Evolutionary conservation across 2,797 vertebrate genomes (phyloP).

Genomic region (Diglossa cyanea): DNA sequence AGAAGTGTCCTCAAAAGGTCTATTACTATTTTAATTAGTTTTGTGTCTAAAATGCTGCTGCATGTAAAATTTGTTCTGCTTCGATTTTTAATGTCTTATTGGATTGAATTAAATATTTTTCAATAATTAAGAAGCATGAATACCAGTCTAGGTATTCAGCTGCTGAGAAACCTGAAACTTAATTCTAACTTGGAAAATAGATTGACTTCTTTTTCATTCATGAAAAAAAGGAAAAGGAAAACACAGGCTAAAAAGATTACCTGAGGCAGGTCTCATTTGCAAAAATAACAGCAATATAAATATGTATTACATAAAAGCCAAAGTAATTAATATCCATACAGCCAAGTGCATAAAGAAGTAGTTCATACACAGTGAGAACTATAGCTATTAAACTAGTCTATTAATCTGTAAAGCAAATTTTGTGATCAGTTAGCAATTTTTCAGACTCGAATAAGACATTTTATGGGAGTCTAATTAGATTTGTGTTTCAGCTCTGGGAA

Average conservation of each 20-base stretch:
- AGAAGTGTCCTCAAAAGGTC: not conserved
- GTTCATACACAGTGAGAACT: not conserved
- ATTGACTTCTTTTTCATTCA: not conserved
- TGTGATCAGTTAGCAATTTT: constrained; percentile 32
- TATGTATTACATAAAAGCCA: not conserved
- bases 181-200: not conserved
- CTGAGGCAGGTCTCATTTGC: not conserved
- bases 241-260: not conserved
- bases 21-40: not conserved
- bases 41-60: not conserved
- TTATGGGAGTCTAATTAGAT: constrained; percentile 37
- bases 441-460: constrained; percentile 26
- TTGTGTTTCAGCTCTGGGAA: constrained; percentile 34
- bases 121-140: not conserved
- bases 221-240: not conserved
- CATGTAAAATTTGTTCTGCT: not conserved
- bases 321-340: constrained; percentile 3
- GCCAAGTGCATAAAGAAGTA: not conserved
- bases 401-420: constrained; percentile 41
- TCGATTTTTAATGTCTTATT: not conserved
- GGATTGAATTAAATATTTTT: not conserved
- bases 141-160: not conserved
- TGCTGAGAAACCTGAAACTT: not conserved
- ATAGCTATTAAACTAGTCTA: constrained; percentile 1
- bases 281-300: constrained; percentile 6